These are phyloP conservation scores for Toxonevra muliebris DNA, from an alignment of 2,888 invertebrate species.

Conservation along the genomic window DNA sequence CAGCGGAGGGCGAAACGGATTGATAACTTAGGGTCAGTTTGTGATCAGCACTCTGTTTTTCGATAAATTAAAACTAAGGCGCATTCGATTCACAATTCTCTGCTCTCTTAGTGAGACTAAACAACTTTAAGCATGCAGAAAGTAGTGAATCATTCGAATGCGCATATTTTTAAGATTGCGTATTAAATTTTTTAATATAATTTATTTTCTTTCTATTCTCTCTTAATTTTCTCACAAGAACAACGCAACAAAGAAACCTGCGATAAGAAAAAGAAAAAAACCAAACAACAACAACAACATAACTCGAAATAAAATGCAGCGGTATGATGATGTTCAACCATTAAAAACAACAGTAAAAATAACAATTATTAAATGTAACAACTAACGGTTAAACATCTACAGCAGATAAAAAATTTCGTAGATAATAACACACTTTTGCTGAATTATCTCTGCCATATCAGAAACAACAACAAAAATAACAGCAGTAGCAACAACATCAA, in stretches of 20 bases:
- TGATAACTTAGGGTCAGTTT: too few relatives aligned
- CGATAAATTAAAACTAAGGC: too few relatives aligned
- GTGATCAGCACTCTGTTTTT: too few relatives aligned
- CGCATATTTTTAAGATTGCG: too few relatives aligned
- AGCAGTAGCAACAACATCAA: conserved; percentile 31
- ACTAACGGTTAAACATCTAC: conserved; percentile 32
- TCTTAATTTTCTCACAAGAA: conserved; percentile 25
- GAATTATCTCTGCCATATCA: conserved; percentile 38
- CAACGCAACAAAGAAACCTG: conserved; percentile 30
- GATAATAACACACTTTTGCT: too few relatives aligned
- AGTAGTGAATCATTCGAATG: too few relatives aligned
- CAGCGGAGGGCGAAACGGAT: too few relatives aligned
- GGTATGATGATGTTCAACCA: not conserved
- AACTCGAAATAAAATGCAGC: conserved; percentile 10
- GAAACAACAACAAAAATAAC: conserved; percentile 29
- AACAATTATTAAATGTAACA: conserved; percentile 7
- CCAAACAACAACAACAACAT: conserved; percentile 24
- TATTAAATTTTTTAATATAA: too few relatives aligned
- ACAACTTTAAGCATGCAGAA: too few relatives aligned
- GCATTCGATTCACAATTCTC: too few relatives aligned
- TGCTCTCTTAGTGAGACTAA: too few relatives aligned
- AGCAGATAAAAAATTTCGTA: too few relatives aligned
- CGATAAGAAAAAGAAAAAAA: conserved; percentile 33
- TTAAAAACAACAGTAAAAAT: conserved; percentile 7
- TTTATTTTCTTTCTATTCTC: conserved; percentile 11